Conservation (phyloP, 2,888 invertebrate species). For the Nomada fucata region DNA sequence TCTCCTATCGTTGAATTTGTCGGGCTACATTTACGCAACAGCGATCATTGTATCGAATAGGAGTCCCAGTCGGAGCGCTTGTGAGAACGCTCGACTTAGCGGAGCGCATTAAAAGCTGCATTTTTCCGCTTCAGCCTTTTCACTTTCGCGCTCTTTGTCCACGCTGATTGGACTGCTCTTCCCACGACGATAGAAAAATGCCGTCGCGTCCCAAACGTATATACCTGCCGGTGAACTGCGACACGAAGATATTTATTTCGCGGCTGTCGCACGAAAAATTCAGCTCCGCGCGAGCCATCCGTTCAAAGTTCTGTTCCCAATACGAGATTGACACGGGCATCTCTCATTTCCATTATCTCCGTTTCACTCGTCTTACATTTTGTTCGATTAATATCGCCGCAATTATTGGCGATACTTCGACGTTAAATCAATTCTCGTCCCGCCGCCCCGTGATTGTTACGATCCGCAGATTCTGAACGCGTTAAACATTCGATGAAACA, state of each 20-base stretch:
- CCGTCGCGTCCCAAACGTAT: constrained; percentile 7
- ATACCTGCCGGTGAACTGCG: constrained; percentile 2
- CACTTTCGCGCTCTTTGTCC: constrained; percentile 65
- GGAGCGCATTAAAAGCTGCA: constrained; percentile 54
- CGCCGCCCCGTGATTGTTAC: too few relatives aligned
- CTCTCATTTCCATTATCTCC: too few relatives aligned
- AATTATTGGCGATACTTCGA: too few relatives aligned
- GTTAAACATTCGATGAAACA: too few relatives aligned
- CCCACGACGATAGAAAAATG: constrained; percentile 43
- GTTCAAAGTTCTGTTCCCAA: too few relatives aligned
- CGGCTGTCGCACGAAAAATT: background rate
- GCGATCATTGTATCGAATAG: constrained; percentile 35
- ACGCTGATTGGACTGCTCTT: constrained; percentile 60
- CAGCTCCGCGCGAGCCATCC: background rate
- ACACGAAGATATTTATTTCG: constrained; percentile 7
- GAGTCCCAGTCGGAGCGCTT: constrained; percentile 31
- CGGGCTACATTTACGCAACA: constrained; percentile 13
- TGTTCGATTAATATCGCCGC: too few relatives aligned
- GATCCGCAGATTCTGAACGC: too few relatives aligned
- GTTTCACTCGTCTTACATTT: too few relatives aligned
- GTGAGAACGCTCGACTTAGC: constrained; percentile 42
- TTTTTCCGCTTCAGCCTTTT: constrained; percentile 57
- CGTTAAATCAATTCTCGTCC: too few relatives aligned
- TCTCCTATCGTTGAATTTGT: too few relatives aligned
- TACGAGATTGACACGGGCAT: too few relatives aligned